Conservation (phyloP, 2,888 invertebrate genomes). For the Diogma glabrata region DNA sequence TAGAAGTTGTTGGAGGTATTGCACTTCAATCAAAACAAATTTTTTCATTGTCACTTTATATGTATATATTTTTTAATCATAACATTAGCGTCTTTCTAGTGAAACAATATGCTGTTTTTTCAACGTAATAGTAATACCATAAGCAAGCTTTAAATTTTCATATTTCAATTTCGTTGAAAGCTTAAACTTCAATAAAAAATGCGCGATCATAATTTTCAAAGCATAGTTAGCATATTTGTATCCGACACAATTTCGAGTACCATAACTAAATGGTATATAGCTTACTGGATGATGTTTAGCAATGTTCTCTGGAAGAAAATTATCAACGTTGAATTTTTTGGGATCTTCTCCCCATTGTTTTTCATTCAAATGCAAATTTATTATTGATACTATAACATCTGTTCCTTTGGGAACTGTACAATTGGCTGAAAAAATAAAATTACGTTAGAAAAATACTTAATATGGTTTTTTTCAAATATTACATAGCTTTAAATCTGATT, state of each 20-base stretch:
- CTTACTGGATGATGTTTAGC: not conserved
- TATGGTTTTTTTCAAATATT: too few relatives aligned
- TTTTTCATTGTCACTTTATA: too few relatives aligned
- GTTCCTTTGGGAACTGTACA: not conserved
- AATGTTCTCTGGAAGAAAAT: conserved; percentile 4
- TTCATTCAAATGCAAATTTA: not conserved
- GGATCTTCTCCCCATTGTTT: not conserved
- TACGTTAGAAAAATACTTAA: too few relatives aligned
- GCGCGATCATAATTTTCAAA: not conserved
- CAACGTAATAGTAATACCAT: not conserved
- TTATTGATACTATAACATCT: not conserved
- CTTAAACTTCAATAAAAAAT: not conserved
- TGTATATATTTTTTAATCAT: too few relatives aligned
- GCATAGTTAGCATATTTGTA: not conserved
- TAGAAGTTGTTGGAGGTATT: too few relatives aligned
- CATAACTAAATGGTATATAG: not conserved
- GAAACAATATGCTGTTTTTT: not conserved
- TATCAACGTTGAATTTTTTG: not conserved
- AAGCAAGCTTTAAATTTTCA: not conserved
- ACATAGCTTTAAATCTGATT: not conserved
- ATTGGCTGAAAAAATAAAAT: too few relatives aligned
- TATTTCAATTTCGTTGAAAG: not conserved
- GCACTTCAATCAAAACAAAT: too few relatives aligned
- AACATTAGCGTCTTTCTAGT: not conserved
- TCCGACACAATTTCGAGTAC: not conserved